Percentiles rank a stretch among this genome's conserved stretches.
Evolutionary conservation across 2,888 invertebrate species (phyloP).

Genomic region (Eurytoma adleriae): DNA sequence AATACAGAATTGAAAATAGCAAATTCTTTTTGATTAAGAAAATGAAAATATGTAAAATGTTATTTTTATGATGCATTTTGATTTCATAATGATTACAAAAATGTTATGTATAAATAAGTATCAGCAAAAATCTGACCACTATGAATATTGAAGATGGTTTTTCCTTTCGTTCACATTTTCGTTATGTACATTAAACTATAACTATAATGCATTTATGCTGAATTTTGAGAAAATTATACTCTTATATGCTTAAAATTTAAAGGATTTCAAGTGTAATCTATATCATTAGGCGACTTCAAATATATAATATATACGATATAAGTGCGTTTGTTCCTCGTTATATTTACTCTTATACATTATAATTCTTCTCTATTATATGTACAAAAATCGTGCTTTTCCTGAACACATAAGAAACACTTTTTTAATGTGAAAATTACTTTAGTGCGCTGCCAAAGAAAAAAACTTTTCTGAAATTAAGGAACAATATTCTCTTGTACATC

Average conservation of each 20-base stretch:
- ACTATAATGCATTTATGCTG: conserved; percentile 15
- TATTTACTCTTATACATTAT: conserved; percentile 14
- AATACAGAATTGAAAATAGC: conserved; percentile 18
- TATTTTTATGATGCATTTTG: no score
- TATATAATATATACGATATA: conserved; percentile 26
- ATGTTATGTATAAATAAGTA: no score
- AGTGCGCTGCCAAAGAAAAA: conserved; percentile 5
- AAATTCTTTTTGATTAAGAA: neutral
- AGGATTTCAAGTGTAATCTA: conserved; percentile 17
- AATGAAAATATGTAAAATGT: no score
- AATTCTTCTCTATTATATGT: conserved; percentile 14
- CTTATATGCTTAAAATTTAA: conserved; percentile 8
- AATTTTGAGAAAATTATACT: conserved; percentile 38
- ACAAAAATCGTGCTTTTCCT: conserved; percentile 48
- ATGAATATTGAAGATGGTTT: no score
- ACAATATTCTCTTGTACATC: neutral
- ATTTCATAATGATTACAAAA: no score
- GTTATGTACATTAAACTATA: conserved; percentile 45
- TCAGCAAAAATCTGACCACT: no score
- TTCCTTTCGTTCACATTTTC: neutral
- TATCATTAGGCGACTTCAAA: conserved; percentile 36
- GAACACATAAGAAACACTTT: conserved; percentile 54
- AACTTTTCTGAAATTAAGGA: conserved; percentile 25
- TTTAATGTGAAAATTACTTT: conserved; percentile 5
- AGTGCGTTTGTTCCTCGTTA: conserved; percentile 21